Percentiles rank a stretch among this genome's conserved stretches.
These are phyloP conservation scores for Delphinapterus leucas DNA, from an alignment of 2,113 vertebrate species.

Conservation along the genomic window DNA sequence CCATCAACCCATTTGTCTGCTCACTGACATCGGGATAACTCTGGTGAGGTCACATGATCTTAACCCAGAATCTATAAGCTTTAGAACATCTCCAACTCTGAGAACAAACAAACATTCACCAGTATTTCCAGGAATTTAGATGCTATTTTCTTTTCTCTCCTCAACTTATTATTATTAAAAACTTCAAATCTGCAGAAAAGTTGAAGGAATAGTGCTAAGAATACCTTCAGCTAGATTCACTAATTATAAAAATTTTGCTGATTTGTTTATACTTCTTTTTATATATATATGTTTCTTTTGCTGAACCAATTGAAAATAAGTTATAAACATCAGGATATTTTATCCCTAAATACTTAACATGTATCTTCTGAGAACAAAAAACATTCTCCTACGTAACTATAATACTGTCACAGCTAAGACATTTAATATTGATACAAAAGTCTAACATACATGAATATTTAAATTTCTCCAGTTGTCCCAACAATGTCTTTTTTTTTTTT, in stretches of 20 bases:
- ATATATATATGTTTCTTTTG: not conserved
- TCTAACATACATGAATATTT: not conserved
- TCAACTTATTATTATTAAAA: not conserved
- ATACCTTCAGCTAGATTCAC: not conserved
- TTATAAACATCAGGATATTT: not conserved
- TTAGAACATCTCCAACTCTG: not conserved
- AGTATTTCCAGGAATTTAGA: not conserved
- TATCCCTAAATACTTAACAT: not conserved
- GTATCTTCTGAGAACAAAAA: not conserved
- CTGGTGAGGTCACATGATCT: not conserved
- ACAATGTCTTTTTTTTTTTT: not conserved
- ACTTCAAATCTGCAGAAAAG: no score
- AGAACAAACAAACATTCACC: not conserved
- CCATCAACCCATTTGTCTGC: not conserved
- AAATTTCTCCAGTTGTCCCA: not conserved
- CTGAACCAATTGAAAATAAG: constrained; percentile 4
- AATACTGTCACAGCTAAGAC: not conserved
- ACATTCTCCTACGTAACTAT: not conserved
- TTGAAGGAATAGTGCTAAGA: not conserved
- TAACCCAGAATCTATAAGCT: not conserved
- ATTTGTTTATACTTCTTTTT: not conserved
- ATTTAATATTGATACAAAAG: not conserved
- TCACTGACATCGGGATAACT: not conserved
- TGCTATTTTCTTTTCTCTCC: not conserved
- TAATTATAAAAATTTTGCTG: not conserved